Evolutionary conservation across 53 echinoderm and acorn worm species (phyloP).

Genomic region (Astropecten irregularis): DNA sequence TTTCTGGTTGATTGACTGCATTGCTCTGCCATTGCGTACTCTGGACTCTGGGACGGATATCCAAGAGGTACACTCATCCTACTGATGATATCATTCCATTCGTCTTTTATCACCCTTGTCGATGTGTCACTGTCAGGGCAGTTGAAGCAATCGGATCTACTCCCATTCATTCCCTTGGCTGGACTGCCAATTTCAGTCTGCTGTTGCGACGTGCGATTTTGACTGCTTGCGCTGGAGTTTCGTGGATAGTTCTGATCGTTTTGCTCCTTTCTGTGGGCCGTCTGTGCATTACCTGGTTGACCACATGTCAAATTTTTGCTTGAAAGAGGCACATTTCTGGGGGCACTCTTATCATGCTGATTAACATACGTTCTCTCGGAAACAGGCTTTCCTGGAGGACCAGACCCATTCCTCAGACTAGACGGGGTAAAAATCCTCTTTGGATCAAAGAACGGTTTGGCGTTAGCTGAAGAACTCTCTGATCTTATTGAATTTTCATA

Average conservation of each 20-base stretch:
- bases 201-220: neutral
- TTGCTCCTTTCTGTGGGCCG: no score
- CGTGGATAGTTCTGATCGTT: neutral
- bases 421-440: no score
- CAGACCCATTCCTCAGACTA: no score
- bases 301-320: no score
- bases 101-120: slow-evolving; percentile 27
- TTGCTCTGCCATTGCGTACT: neutral
- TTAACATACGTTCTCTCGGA: no score
- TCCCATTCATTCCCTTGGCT: neutral
- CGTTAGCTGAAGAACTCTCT: slow-evolving; percentile 1
- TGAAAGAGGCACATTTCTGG: no score
- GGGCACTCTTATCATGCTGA: no score
- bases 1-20: neutral
- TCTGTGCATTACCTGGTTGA: no score
- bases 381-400: no score
- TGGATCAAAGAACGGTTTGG: slow-evolving; percentile 53
- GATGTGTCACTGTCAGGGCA: neutral
- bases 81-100: slow-evolving; percentile 18
- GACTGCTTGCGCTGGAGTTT: neutral
- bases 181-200: slow-evolving; percentile 2
- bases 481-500: neutral
- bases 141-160: neutral
- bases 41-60: slow-evolving; percentile 3
- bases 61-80: slow-evolving; percentile 41